Conservation (phyloP, 2,888 invertebrate genomes). For the Pilophorus perplexus region DNA sequence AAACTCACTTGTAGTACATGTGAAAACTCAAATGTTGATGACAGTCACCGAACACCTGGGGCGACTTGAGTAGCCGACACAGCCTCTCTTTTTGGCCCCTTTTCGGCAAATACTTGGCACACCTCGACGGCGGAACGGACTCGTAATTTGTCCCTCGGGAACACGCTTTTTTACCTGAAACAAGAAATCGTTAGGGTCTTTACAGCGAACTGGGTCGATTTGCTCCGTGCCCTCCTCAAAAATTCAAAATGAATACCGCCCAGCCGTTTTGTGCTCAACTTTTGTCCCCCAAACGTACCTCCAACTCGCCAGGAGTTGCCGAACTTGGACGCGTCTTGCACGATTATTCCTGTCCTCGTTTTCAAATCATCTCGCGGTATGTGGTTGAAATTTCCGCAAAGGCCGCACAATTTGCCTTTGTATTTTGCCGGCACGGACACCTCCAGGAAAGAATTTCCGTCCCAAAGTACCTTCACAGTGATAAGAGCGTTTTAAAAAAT, state of each 20-base stretch:
- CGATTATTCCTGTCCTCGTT: slow-evolving; percentile 63
- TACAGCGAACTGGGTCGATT: not conserved
- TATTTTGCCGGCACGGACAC: slow-evolving; percentile 71
- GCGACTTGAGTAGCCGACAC: slow-evolving; percentile 58
- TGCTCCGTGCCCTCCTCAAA: too few species aligned
- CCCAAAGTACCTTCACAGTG: slow-evolving; percentile 86
- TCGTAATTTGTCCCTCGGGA: slow-evolving; percentile 53
- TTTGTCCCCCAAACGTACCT: slow-evolving; percentile 56
- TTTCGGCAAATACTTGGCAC: slow-evolving; percentile 38
- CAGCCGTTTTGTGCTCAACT: too few species aligned
- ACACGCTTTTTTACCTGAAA: slow-evolving; percentile 37
- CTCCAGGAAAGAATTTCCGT: slow-evolving; percentile 88
- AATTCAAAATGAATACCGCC: too few species aligned
- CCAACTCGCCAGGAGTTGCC: slow-evolving; percentile 91
- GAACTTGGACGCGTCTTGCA: slow-evolving; percentile 68
- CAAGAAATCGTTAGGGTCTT: not conserved
- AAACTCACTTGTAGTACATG: slow-evolving; percentile 69
- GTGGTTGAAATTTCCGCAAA: slow-evolving; percentile 93
- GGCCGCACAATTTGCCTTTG: slow-evolving; percentile 75
- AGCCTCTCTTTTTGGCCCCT: slow-evolving; percentile 50
- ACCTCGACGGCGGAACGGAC: slow-evolving; percentile 52
- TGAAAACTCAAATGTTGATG: slow-evolving; percentile 73
- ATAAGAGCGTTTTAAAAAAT: slow-evolving; percentile 63
- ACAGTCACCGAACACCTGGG: slow-evolving; percentile 68
- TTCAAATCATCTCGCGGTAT: slow-evolving; percentile 80